Percentiles rank a stretch among this genome's conserved stretches.
phyloP scores from a whole-genome alignment of 1,140 invertebrate genomes.

The Centruroides sculpturatus region DNA sequence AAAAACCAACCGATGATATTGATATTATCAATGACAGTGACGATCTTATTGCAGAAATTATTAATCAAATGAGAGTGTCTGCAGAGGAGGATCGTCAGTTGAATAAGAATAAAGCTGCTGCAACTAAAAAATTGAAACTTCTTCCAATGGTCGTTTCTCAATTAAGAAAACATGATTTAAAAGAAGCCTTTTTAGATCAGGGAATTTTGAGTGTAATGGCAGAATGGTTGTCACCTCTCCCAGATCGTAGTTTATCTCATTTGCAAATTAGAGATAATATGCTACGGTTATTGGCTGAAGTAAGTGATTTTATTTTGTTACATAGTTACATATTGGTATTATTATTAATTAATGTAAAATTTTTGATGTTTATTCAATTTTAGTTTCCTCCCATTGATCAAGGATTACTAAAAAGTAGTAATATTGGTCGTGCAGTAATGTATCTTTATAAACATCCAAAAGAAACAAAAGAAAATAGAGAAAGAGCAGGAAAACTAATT shows the following conservation, averaged over 20 bases:
- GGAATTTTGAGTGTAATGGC: conserved; percentile 83
- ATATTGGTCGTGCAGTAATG: conserved; percentile 83
- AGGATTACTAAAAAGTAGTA: conserved; percentile 77
- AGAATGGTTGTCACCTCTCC: conserved; percentile 96
- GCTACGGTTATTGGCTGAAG: conserved; percentile 71
- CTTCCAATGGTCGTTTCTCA: conserved; percentile 75
- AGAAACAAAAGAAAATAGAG: conserved; percentile 87
- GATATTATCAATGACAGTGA: conserved; percentile 96
- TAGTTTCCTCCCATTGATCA: conserved; percentile 84
- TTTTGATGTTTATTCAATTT: conserved; percentile 17
- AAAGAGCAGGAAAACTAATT: conserved; percentile 78
- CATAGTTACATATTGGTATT: neutral
- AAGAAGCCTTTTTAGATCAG: conserved; percentile 87
- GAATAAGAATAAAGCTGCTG: conserved; percentile 66
- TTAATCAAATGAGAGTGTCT: conserved; percentile 74
- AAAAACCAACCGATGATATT: conserved; percentile 99
- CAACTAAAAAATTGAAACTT: conserved; percentile 82
- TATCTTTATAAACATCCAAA: conserved; percentile 98
- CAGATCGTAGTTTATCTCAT: conserved; percentile 87
- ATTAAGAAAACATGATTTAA: conserved; percentile 85
- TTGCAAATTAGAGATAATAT: conserved; percentile 78
- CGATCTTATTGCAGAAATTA: conserved; percentile 82
- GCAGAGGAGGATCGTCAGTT: conserved; percentile 78
- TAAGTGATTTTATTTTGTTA: conserved; percentile 33
- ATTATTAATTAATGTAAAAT: neutral